These are phyloP conservation scores for Cydia splendana DNA, from an alignment of 1,140 invertebrate species.

Conservation along the genomic window DNA sequence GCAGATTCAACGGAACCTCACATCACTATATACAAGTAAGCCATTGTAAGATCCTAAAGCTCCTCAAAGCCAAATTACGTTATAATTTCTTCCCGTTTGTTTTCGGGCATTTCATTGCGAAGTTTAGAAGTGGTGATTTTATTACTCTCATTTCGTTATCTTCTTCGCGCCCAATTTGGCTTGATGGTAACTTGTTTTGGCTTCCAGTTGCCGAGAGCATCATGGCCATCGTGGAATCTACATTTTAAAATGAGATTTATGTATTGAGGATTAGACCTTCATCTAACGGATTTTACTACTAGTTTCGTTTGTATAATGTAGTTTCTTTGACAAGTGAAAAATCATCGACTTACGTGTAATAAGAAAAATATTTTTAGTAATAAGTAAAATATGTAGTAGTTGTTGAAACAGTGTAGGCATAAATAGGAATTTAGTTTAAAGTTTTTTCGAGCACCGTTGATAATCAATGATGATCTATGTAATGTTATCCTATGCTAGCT, in stretches of 20 bases:
- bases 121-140: conserved; percentile 32
- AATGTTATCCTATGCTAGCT: too few species aligned
- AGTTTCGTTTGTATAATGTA: not conserved
- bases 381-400: too few species aligned
- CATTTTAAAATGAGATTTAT: not conserved
- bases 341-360: not conserved
- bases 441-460: too few species aligned
- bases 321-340: not conserved
- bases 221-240: not conserved
- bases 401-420: too few species aligned
- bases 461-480: too few species aligned
- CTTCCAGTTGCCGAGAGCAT: not conserved
- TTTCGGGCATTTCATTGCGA: conserved; percentile 8
- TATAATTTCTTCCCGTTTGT: conserved; percentile 32
- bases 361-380: too few species aligned
- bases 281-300: not conserved
- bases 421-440: too few species aligned
- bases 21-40: conserved; percentile 37
- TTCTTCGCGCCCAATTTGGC: conserved; percentile 14
- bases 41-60: conserved; percentile 37
- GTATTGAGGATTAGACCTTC: not conserved
- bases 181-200: conserved; percentile 26
- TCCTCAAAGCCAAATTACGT: conserved; percentile 38
- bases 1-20: conserved; percentile 20
- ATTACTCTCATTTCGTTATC: conserved; percentile 30